Evolutionary conservation across 2,888 invertebrate species (phyloP), one percentile per base, ranked within the genome.

Genomic region (Gymnoscelis rufifasciata): DNA sequence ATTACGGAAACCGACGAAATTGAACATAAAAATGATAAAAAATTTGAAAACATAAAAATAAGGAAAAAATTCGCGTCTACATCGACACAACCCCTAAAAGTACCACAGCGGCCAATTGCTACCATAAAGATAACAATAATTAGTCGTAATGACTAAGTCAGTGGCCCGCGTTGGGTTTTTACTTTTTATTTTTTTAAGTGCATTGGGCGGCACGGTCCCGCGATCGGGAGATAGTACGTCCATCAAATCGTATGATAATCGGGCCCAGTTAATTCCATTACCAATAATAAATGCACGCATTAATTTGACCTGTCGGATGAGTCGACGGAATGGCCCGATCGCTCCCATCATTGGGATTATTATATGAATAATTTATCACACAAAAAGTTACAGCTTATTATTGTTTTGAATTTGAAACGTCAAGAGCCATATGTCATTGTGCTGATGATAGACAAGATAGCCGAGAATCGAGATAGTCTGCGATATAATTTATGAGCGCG

Each of bases 201-300:
- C 77, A 67, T 78, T 80, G 83, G 82, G 83, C 80, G 82, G 83
- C 73, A 68, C 73, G 66, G 63, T 62, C 64, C 66, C 56, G 59
- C 62, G 86, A 87, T 87, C 73, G 59, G 68, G 62, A 78, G 87
- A 87, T 87, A 87, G 84, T 74, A 77, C 79, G 83, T 84, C 86
- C 86, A 87, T 88, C 88, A 88, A 83, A 84, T 83, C 82, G 77
- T 83, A 88, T 84, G 88, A 87, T 87, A 88, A 88, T 87, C 87
- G 84, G 83, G 65, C 76, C 71, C 79, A 68, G 87, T 87, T 88
- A 87, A 87, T 88, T 87, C 88, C 84, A 86, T 86, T 86, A 83
- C 79, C 81, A 84, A 84, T 88, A 84, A 86, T 87, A 88, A 88
- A 88, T 86, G 87, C 86, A 79, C 78, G 87, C 79, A 88, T 88